A percentile compares a stretch with the other conserved stretches of the same genome.
phyloP scores from a whole-genome alignment of 2,888 invertebrate genomes.

The Agrotis ipsilon region DNA sequence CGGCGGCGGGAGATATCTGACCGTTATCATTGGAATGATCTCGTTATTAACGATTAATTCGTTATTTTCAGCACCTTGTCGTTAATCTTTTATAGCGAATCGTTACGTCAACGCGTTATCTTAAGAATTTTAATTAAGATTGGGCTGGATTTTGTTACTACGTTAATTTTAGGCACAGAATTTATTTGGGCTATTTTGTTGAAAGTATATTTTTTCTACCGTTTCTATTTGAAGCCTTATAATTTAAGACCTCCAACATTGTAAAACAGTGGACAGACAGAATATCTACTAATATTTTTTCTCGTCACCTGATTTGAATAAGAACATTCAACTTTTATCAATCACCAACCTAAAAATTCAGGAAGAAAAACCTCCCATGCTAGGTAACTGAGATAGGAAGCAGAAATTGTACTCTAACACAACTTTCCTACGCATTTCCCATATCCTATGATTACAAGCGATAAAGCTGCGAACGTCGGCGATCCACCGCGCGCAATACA shows the following conservation, averaged over 20 bases:
- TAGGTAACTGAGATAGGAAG: not conserved
- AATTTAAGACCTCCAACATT: not conserved
- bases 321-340: not conserved
- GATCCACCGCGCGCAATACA: slow-evolving; percentile 68
- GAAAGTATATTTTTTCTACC: not conserved
- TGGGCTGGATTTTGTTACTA: slow-evolving; percentile 22
- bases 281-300: not conserved
- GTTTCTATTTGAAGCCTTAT: not conserved
- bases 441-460: slow-evolving; percentile 73
- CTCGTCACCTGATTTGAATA: not conserved
- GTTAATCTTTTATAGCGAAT: slow-evolving; percentile 47
- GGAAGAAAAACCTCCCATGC: not conserved
- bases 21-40: slow-evolving; percentile 30
- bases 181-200: not conserved
- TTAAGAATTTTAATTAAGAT: slow-evolving; percentile 40
- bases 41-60: slow-evolving; percentile 48
- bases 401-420: not conserved
- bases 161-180: not conserved
- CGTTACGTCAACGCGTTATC: slow-evolving; percentile 30
- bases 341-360: not conserved
- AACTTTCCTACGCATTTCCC: slow-evolving; percentile 4
- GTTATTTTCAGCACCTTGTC: slow-evolving; percentile 45
- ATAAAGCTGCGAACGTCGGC: slow-evolving; percentile 90
- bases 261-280: not conserved
- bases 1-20: slow-evolving; percentile 33